These are phyloP conservation scores for Umimayanthus kanabou DNA, from an alignment of 92 coral and sea anemone genomes.

Conservation along the genomic window DNA sequence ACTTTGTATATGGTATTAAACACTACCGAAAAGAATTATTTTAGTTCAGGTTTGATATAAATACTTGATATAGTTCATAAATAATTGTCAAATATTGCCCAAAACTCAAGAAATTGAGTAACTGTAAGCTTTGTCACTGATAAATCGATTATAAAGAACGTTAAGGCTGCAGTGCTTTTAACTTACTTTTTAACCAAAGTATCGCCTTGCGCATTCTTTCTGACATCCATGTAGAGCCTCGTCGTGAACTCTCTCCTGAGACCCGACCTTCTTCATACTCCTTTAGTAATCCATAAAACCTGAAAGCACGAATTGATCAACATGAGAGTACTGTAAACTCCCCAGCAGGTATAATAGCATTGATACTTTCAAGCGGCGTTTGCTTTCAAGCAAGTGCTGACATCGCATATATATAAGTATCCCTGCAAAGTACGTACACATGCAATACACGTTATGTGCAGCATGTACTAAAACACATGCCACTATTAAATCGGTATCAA, in stretches of 20 bases:
- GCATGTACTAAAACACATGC: too few relatives aligned
- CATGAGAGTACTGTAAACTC: background rate
- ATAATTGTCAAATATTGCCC: background rate
- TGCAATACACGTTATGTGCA: too few relatives aligned
- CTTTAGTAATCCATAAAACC: slow-evolving; percentile 9
- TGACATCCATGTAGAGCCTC: background rate
- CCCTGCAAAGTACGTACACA: too few relatives aligned
- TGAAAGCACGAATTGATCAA: background rate
- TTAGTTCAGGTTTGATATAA: too few relatives aligned
- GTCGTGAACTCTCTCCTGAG: background rate
- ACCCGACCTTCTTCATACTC: background rate
- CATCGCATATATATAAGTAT: too few relatives aligned
- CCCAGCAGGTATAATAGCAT: background rate
- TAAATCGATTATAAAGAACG: background rate
- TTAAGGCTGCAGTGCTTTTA: background rate
- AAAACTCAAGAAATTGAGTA: background rate
- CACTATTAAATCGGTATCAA: too few relatives aligned
- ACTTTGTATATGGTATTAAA: too few relatives aligned
- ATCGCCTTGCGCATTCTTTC: background rate
- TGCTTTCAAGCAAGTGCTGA: too few relatives aligned
- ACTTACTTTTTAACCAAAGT: background rate
- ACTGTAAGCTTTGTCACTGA: background rate
- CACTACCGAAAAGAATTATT: too few relatives aligned
- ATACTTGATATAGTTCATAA: too few relatives aligned
- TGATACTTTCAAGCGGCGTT: background rate